Evolutionary conservation across 1,140 invertebrate species (phyloP).

Genomic region (Saccostrea cuccullata): DNA sequence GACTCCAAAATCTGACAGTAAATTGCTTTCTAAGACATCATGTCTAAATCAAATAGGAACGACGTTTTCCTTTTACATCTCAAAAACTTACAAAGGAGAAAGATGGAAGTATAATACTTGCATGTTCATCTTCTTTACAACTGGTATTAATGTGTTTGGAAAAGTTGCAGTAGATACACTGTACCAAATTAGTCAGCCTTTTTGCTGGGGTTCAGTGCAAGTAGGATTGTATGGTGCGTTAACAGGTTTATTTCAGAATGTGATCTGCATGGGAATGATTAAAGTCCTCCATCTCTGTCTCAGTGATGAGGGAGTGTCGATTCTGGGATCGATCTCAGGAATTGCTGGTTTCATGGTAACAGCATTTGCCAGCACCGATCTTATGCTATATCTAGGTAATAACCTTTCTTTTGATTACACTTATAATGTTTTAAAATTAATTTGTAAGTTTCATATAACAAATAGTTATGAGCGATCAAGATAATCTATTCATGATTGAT

Average conservation of each 20-base stretch:
- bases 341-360: conserved; percentile 19
- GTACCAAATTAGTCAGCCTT: conserved; percentile 48
- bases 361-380: conserved; percentile 29
- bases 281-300: conserved; percentile 45
- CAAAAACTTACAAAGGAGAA: neutral
- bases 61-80: conserved; percentile 23
- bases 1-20: neutral
- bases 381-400: conserved; percentile 48
- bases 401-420: neutral
- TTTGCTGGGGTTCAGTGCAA: conserved; percentile 54
- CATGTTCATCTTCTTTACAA: conserved; percentile 19
- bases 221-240: conserved; percentile 39
- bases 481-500: too few relatives aligned
- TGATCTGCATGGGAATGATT: conserved; percentile 31
- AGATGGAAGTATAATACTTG: conserved; percentile 44
- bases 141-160: conserved; percentile 32
- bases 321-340: conserved; percentile 37
- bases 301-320: conserved; percentile 24
- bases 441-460: neutral
- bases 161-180: conserved; percentile 31
- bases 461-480: too few relatives aligned
- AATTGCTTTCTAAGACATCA: neutral
- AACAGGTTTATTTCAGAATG: neutral
- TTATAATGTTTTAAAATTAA: neutral
- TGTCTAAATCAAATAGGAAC: neutral